A percentile compares a stretch with the other conserved stretches of the same genome.
These are phyloP conservation scores for Mustelus asterias DNA, from an alignment of 2,113 vertebrate genomes.

Conservation along the genomic window DNA sequence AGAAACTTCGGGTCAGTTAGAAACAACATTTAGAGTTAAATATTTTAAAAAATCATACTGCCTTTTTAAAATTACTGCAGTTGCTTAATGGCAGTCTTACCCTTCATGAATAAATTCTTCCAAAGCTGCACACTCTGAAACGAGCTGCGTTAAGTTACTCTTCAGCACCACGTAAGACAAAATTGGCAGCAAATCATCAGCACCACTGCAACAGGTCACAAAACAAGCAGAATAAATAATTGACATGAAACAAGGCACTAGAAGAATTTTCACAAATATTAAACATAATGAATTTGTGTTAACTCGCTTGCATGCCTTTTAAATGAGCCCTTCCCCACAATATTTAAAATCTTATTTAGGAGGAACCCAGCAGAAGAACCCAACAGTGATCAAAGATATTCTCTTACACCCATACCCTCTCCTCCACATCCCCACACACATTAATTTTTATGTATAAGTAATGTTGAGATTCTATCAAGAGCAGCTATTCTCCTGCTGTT, in stretches of 20 bases:
- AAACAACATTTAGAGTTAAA: not conserved
- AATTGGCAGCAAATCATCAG: conserved; percentile 87
- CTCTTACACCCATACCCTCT: no score
- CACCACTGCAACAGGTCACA: conserved; percentile 61
- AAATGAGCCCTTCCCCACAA: not conserved
- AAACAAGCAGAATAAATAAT: not conserved
- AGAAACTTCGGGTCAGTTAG: not conserved
- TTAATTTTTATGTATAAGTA: not conserved
- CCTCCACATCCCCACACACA: not conserved
- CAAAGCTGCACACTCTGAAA: conserved; percentile 81
- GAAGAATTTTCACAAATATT: not conserved
- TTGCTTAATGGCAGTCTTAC: conserved; percentile 53
- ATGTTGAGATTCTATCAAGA: not conserved
- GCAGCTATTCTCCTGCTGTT: not conserved
- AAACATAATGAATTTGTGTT: not conserved
- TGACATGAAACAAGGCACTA: not conserved
- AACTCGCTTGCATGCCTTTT: not conserved
- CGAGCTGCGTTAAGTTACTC: conserved; percentile 75
- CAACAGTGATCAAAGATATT: not conserved
- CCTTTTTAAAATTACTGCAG: not conserved
- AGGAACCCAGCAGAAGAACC: not conserved
- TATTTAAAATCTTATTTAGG: not conserved
- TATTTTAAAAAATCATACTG: not conserved
- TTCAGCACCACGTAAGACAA: conserved; percentile 81
- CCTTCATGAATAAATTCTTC: conserved; percentile 95